These are phyloP conservation scores for Thunnus albacares DNA, from an alignment of 2,797 vertebrate genomes.

Conservation along the genomic window DNA sequence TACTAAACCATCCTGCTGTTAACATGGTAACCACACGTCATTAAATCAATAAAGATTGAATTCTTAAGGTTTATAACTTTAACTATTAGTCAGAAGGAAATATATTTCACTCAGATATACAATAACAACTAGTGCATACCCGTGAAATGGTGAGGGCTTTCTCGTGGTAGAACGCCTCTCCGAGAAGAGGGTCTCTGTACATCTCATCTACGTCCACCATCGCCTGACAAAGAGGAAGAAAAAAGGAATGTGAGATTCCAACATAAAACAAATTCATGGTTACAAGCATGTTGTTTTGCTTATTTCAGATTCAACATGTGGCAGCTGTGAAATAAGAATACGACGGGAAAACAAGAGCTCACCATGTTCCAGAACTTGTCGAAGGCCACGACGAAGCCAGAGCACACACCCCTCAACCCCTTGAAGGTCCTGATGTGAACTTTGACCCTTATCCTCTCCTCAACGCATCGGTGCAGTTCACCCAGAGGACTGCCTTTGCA, in stretches of 20 bases:
- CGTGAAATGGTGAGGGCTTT: slow-evolving; percentile 93
- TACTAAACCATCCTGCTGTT: too few species aligned
- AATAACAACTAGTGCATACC: slow-evolving; percentile 76
- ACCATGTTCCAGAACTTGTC: slow-evolving; percentile 99
- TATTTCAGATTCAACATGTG: background rate
- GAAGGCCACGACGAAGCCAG: slow-evolving; percentile 95
- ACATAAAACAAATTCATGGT: background rate
- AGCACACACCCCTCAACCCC: slow-evolving; percentile 95
- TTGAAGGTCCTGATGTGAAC: slow-evolving; percentile 98
- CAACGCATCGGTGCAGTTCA: slow-evolving; percentile 93
- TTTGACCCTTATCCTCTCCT: slow-evolving; percentile 92
- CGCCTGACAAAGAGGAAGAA: slow-evolving; percentile 83
- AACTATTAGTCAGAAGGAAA: background rate
- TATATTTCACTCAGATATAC: background rate
- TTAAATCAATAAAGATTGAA: background rate
- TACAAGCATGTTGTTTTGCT: background rate
- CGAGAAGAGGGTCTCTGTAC: slow-evolving; percentile 94
- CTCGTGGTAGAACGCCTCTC: slow-evolving; percentile 93
- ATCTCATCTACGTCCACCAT: slow-evolving; percentile 99
- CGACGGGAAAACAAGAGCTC: slow-evolving; percentile 44
- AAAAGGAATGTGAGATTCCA: background rate
- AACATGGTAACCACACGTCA: background rate
- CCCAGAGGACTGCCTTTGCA: slow-evolving; percentile 94
- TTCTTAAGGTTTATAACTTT: background rate
- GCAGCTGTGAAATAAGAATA: background rate